A percentile compares a stretch with the other conserved stretches of the same genome.
Conservation (phyloP, 2,888 invertebrate genomes). For the Drosophila phalerata region DNA sequence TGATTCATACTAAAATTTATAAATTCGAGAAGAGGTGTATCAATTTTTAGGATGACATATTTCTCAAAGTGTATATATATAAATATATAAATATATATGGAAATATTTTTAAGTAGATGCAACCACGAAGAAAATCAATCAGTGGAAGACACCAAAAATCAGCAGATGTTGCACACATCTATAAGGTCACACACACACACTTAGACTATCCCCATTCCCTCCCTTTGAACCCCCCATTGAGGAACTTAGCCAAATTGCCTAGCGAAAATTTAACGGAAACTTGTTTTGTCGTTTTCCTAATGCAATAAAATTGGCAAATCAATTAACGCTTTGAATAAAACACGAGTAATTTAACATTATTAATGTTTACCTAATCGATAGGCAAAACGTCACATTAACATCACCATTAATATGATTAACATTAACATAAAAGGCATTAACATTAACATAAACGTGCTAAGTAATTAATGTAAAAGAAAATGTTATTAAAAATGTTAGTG, state of each 20-base stretch:
- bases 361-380: constrained; percentile 52
- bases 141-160: constrained; percentile 54
- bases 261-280: constrained; percentile 48
- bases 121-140: constrained; percentile 64
- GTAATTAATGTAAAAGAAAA: neutral
- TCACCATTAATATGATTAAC: constrained; percentile 16
- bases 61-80: neutral
- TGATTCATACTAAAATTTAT: constrained; percentile 11
- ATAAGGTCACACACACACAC: neutral
- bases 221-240: neutral
- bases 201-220: no score
- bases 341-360: constrained; percentile 41
- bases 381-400: constrained; percentile 28
- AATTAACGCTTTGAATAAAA: constrained; percentile 38
- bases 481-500: neutral
- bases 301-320: constrained; percentile 48
- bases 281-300: constrained; percentile 25
- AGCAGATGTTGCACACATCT: constrained; percentile 50
- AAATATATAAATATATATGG: constrained; percentile 17
- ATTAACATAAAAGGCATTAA: constrained; percentile 16
- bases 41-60: no score
- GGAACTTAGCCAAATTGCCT: constrained; percentile 47
- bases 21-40: no score
- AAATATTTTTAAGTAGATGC: constrained; percentile 71
- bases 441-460: constrained; percentile 9